Base-by-base conservation (phyloP, 2,888 invertebrate species). In the Platycheirus rosarum region DNA sequence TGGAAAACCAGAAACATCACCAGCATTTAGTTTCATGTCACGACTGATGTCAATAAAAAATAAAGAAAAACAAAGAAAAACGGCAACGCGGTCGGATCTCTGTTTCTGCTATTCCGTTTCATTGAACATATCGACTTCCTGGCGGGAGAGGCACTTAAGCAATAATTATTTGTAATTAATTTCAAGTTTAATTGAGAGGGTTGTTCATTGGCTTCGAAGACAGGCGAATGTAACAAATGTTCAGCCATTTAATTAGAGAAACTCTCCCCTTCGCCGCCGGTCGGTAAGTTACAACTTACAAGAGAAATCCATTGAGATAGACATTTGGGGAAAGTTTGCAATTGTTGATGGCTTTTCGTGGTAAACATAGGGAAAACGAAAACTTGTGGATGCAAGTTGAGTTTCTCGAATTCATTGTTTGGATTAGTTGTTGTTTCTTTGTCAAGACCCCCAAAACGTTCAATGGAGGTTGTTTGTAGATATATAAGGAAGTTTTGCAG, bases 91-190 rank as follows among this genome's bases (percentile, higher is more conserved):
- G 16, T 60, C 26, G 29, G 26, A 35, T 14, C 49, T 53, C 37
- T 40, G 18, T 75, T 29, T 44, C 29, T 49, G 65, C 37, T 53
- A 51, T 69, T 48, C 37, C 53, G 42, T 76, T 65, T 70, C 46
- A 68, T 71, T 82, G 66, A 71, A 29, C 63, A 29, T 46, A 63
- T 18, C 77, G 76, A 82, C 82, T 82, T 82, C 82, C 82, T 82
- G 77, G 55, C 82, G 76, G 71, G 62, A 62, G 51, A 60, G 44
- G 42, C 70, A 77, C 65, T 82, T 73, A 26, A 60, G 44, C 42
- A 80, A 44, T 66, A 77, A 73, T 82, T 66, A 73, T 82, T 68
- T 60, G 55, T 63, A 76, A 73, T 82, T 73, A 73, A 70, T 80
- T 80, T 75, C 40, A 75, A 60, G 51, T 57, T 60, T 32, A 14